Evolutionary conservation across 1,140 invertebrate genomes (phyloP).

Genomic region (Trichonephila clavipes): DNA sequence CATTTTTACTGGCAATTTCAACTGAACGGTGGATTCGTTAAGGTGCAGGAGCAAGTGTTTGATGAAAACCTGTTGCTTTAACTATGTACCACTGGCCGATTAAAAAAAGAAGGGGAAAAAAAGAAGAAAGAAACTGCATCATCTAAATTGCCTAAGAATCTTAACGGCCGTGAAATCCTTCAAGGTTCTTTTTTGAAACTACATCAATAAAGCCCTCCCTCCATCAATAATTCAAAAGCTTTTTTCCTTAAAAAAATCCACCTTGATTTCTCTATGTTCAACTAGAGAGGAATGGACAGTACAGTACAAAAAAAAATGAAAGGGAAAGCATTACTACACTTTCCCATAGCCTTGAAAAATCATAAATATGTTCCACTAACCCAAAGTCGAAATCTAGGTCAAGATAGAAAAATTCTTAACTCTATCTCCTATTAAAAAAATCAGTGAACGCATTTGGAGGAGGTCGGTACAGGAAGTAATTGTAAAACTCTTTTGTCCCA

Average conservation of each 20-base stretch:
- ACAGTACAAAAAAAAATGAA: not conserved
- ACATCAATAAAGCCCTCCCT: not conserved
- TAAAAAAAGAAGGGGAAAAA: not conserved
- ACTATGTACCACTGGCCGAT: not conserved
- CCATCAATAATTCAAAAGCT: constrained; percentile 7
- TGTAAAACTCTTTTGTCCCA: constrained; percentile 42
- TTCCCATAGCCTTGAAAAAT: constrained; percentile 69
- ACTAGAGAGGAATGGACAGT: not conserved
- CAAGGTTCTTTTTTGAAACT: constrained; percentile 33
- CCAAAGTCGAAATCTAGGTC: constrained; percentile 66
- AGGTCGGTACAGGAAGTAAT: constrained; percentile 48
- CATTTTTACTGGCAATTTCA: too few species aligned
- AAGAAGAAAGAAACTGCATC: too few species aligned
- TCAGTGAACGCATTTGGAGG: constrained; percentile 33
- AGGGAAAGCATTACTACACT: constrained; percentile 45
- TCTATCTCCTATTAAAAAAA: not conserved
- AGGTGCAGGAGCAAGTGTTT: not conserved
- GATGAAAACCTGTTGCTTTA: constrained; percentile 10
- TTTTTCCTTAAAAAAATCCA: not conserved
- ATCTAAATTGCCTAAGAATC: not conserved
- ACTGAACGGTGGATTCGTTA: too few species aligned
- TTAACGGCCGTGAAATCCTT: constrained; percentile 50
- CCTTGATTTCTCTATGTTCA: not conserved
- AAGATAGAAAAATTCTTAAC: constrained; percentile 32
- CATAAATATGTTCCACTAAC: constrained; percentile 58